phyloP scores from a whole-genome alignment of 2,888 invertebrate species.

The Sphinx pinastri region DNA sequence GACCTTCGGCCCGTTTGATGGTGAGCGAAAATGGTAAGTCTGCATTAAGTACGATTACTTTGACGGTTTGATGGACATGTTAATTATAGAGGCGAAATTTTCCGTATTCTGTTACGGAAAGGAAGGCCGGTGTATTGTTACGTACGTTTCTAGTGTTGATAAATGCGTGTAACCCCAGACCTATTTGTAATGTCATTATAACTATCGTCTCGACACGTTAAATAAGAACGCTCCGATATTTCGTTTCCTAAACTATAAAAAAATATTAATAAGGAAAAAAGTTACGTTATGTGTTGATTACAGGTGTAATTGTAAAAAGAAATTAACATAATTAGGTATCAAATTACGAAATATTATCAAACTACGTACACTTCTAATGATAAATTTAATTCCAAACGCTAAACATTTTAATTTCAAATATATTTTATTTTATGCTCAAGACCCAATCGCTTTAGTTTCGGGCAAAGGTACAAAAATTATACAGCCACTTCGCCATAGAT shows the following conservation, averaged over 20 bases:
- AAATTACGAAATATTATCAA: too few relatives aligned
- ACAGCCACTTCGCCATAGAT: slow-evolving; percentile 15
- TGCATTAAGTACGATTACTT: slow-evolving; percentile 41
- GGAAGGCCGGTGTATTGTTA: neutral
- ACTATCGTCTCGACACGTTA: neutral
- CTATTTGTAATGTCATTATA: too few relatives aligned
- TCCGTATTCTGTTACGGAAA: slow-evolving; percentile 34
- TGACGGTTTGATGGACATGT: slow-evolving; percentile 55
- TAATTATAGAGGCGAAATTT: slow-evolving; percentile 45
- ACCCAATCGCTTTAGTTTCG: slow-evolving; percentile 3
- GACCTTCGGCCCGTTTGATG: slow-evolving; percentile 61
- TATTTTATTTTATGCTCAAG: neutral
- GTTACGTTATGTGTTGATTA: too few relatives aligned
- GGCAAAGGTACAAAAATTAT: slow-evolving; percentile 16
- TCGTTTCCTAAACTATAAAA: too few relatives aligned
- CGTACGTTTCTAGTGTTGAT: neutral
- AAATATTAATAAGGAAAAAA: too few relatives aligned
- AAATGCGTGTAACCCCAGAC: neutral
- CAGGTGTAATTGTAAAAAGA: too few relatives aligned
- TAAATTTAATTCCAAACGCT: neutral
- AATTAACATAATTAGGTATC: too few relatives aligned
- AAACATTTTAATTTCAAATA: neutral
- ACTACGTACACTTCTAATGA: neutral
- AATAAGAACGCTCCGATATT: too few relatives aligned
- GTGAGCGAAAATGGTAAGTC: slow-evolving; percentile 77